Percentiles rank a stretch among this genome's conserved stretches.
These are phyloP conservation scores for Acrobasis consociella DNA, from an alignment of 2,888 invertebrate genomes.

Conservation along the genomic window DNA sequence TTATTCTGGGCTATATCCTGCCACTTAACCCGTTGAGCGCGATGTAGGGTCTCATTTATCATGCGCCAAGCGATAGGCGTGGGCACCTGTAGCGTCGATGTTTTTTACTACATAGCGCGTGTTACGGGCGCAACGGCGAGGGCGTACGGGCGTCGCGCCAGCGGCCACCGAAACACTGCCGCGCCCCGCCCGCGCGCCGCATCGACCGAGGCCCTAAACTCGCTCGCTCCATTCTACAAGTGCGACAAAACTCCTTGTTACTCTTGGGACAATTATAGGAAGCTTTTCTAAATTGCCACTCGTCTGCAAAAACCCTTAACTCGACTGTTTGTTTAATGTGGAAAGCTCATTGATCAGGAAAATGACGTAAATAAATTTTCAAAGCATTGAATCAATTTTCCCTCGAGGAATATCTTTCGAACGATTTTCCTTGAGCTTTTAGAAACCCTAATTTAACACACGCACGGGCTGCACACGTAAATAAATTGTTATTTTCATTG, in stretches of 20 bases:
- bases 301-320: slow-evolving; percentile 13
- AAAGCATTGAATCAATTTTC: background rate
- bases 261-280: slow-evolving; percentile 25
- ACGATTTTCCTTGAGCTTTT: background rate
- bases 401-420: too few relatives aligned
- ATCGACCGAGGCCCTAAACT: slow-evolving; percentile 25
- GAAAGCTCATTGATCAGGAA: slow-evolving; percentile 16
- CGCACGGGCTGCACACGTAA: background rate
- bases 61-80: slow-evolving; percentile 27
- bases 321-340: slow-evolving; percentile 7
- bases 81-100: slow-evolving; percentile 33
- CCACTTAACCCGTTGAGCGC: slow-evolving; percentile 27
- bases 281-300: slow-evolving; percentile 27
- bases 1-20: slow-evolving; percentile 29
- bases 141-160: slow-evolving; percentile 23
- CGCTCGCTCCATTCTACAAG: slow-evolving; percentile 23
- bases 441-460: background rate
- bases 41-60: slow-evolving; percentile 31
- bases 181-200: slow-evolving; percentile 33
- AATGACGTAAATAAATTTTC: slow-evolving; percentile 6
- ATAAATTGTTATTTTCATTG: background rate
- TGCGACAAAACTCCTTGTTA: slow-evolving; percentile 24
- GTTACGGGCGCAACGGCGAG: slow-evolving; percentile 23
- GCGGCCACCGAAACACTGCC: slow-evolving; percentile 29
- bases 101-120: slow-evolving; percentile 32